phyloP scores from a whole-genome alignment of 2,113 vertebrate genomes.

The Microcebus tavaratra region DNA sequence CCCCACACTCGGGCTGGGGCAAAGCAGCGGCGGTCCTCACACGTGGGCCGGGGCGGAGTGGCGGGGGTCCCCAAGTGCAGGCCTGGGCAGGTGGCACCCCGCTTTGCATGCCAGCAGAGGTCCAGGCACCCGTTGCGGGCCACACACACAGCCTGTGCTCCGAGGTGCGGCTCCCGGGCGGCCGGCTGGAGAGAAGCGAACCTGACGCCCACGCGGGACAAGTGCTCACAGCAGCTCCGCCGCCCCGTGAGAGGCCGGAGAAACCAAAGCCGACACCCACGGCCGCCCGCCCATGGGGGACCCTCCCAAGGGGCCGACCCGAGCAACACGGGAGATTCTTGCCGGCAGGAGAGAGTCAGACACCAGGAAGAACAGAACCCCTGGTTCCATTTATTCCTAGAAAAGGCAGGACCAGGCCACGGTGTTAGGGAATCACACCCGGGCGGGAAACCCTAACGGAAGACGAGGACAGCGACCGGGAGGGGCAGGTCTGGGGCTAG shows the following conservation, averaged over 20 bases:
- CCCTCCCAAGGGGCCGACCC: not conserved
- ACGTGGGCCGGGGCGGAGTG: too few relatives aligned
- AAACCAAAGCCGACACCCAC: not conserved
- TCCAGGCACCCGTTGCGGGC: not conserved
- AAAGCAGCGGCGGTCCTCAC: too few relatives aligned
- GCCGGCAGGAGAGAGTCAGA: not conserved
- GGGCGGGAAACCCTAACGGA: not conserved
- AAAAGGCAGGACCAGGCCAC: not conserved
- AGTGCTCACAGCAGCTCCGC: not conserved
- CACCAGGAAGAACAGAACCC: rapidly evolving
- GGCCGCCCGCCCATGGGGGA: not conserved
- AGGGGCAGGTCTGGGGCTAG: too few relatives aligned
- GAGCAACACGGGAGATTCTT: not conserved
- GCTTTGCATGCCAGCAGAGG: too few relatives aligned
- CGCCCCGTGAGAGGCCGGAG: not conserved
- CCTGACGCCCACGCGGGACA: rapidly evolving
- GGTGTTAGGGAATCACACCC: not conserved
- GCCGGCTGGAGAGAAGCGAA: too few relatives aligned
- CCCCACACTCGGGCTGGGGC: too few relatives aligned
- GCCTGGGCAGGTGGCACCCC: rapidly evolving
- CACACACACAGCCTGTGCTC: not conserved
- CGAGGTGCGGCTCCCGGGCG: not conserved
- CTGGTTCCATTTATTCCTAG: not conserved
- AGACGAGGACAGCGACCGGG: not conserved
- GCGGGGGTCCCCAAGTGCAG: too few relatives aligned